Evolutionary conservation across 2,113 vertebrate species (phyloP).

Genomic region (Columba livia): DNA sequence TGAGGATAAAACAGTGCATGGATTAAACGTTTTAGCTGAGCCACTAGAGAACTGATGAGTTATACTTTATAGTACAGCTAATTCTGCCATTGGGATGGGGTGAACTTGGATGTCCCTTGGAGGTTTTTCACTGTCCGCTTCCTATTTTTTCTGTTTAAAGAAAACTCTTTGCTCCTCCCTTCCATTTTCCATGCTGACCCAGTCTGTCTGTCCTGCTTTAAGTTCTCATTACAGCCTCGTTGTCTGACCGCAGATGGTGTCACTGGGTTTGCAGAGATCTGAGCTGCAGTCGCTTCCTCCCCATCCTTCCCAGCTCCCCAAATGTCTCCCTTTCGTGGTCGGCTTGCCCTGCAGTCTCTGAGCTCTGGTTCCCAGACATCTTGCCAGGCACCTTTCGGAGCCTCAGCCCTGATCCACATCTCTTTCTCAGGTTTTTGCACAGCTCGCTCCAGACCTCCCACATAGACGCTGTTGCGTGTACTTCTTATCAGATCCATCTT

Average conservation of each 20-base stretch:
- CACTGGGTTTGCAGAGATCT: not conserved
- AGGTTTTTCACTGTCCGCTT: not conserved
- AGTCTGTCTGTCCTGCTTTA: not conserved
- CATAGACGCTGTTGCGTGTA: not conserved
- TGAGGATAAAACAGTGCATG: not conserved
- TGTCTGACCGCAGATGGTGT: not conserved
- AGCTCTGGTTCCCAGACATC: not conserved
- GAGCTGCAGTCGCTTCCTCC: not conserved
- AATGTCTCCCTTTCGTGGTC: not conserved
- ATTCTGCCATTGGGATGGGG: not conserved
- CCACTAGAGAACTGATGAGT: not conserved
- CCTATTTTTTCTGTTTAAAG: not conserved
- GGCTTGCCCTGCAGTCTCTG: not conserved
- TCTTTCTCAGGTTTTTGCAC: constrained; percentile 4
- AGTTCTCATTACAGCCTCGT: not conserved
- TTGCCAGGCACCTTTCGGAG: constrained; percentile 29
- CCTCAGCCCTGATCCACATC: not conserved
- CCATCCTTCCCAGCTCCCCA: not conserved
- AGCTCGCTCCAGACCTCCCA: constrained; percentile 45
- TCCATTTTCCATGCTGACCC: not conserved
- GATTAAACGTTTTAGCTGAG: not conserved
- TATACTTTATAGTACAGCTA: not conserved
- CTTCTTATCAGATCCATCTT: constrained; percentile 49
- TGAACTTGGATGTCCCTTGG: not conserved
- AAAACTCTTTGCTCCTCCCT: not conserved